These are phyloP conservation scores for Meiosimyza decipiens DNA, from an alignment of 2,888 invertebrate species.

Conservation along the genomic window DNA sequence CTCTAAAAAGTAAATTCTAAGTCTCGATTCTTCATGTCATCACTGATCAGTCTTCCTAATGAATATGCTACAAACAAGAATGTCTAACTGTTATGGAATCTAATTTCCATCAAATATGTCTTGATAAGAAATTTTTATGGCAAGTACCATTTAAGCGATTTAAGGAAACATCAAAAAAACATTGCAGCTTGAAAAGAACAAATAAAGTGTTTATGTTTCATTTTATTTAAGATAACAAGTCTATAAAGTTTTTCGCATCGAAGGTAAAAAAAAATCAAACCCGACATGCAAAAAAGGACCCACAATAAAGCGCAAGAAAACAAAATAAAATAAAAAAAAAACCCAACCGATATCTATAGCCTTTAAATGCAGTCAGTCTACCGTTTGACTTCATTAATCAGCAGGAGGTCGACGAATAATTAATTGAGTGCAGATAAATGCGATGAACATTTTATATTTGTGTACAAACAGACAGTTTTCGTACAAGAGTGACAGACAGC, in stretches of 20 bases:
- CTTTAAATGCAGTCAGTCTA: constrained; percentile 35
- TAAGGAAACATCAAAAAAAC: too few relatives aligned
- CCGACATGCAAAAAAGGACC: not conserved
- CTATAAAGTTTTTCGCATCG: not conserved
- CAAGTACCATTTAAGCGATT: too few relatives aligned
- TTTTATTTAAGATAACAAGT: too few relatives aligned
- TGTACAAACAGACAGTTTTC: constrained; percentile 33
- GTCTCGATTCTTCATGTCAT: too few relatives aligned
- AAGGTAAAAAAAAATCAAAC: constrained; percentile 1
- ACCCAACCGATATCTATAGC: constrained; percentile 27
- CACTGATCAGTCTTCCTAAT: too few relatives aligned
- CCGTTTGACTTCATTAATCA: constrained; percentile 50
- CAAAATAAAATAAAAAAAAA: not conserved
- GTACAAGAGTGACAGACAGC: constrained; percentile 24
- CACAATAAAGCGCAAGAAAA: not conserved
- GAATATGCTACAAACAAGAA: too few relatives aligned
- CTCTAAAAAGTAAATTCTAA: too few relatives aligned
- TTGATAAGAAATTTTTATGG: too few relatives aligned
- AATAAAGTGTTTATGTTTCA: too few relatives aligned
- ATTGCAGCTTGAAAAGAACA: too few relatives aligned
- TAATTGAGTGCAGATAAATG: constrained; percentile 49
- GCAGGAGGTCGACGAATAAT: constrained; percentile 49
- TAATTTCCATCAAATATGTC: too few relatives aligned
- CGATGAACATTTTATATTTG: constrained; percentile 37
- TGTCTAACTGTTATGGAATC: too few relatives aligned